These are phyloP conservation scores for Manis crassicaudata DNA, from an alignment of 2,797 vertebrate species.

Conservation along the genomic window DNA sequence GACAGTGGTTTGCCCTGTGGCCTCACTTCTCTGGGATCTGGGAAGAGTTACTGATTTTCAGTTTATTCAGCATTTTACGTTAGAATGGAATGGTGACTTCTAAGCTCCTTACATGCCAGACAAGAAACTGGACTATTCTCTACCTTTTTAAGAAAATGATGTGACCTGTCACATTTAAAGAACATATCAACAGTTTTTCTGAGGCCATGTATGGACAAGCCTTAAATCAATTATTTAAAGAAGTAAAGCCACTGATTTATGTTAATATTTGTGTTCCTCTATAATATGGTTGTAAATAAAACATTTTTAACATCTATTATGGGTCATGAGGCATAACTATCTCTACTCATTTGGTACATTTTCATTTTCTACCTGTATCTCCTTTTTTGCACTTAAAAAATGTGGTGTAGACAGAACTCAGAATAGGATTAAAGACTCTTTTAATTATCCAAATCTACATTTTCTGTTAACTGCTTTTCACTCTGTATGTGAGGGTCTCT, in stretches of 20 bases:
- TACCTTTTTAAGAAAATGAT: slow-evolving; percentile 13
- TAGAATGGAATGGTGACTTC: neutral
- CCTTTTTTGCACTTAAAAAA: slow-evolving; percentile 37
- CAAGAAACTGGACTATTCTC: neutral
- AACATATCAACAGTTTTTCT: slow-evolving; percentile 20
- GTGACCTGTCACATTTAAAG: slow-evolving; percentile 23
- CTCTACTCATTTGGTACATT: slow-evolving; percentile 32
- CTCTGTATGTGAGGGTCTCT: neutral
- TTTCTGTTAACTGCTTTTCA: slow-evolving; percentile 52
- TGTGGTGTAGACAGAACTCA: neutral
- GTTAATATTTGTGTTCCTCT: neutral
- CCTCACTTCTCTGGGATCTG: neutral
- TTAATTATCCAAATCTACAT: slow-evolving; percentile 33
- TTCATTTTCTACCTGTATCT: slow-evolving; percentile 41
- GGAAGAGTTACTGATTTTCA: slow-evolving; percentile 27
- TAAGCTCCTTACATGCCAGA: neutral
- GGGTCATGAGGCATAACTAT: slow-evolving; percentile 13
- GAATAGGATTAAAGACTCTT: neutral
- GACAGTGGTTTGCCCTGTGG: neutral
- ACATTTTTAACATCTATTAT: neutral
- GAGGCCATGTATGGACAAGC: neutral
- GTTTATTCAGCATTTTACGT: neutral
- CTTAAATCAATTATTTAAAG: neutral
- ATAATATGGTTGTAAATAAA: slow-evolving; percentile 44
- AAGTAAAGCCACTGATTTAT: neutral